Evolutionary conservation across 2,113 vertebrate species (phyloP), one percentile per base, ranked within the genome.

Genomic region (Passer domesticus): DNA sequence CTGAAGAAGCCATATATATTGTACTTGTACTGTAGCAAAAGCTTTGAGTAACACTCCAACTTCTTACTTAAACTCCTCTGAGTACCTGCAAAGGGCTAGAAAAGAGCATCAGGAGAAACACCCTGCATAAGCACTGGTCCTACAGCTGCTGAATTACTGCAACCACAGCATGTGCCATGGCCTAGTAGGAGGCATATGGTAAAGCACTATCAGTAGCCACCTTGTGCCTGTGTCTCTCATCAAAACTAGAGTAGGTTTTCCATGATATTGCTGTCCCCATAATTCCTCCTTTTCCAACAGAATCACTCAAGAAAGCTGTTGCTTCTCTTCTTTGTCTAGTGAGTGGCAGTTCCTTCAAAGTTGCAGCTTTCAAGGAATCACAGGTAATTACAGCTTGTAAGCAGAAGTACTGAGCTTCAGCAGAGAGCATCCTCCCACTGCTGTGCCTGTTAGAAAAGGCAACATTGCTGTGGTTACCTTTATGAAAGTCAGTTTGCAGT

Each of bases 401-500:
- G 37, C 60, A 75, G 64, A 15, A 76, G 28, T 30, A 56, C 66
- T 75, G 53, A 74, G 81, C 53, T 62, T 63, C 89, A 68, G 75
- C 46, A 93, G 44, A 83, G 39, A 85, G 31, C 15, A 33, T 44
- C 56, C 69, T 62, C 47, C 59, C 50, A 47, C 55, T 52, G 73
- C 23, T 82, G 60, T 24, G 25, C 39, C 60, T 66, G 28, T 62
- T n/a, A 70, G 68, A 86, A 83, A 88, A 87, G 31, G 52, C 69
- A 69, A 8, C 53, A 67, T 13, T 89, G 25, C 59, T 49, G 68
- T n/a, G 73, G 13, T 84, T 92, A 99, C 99, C 99, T 99, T 99
- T 87, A 99, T 95, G 91, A 99, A 99, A 67, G 98, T 99, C 96
- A 99, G 98, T 97, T 99, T 99, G 98, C 99, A 99, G 86, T 99